Conservation (phyloP, 2,797 vertebrate species). For the Hypotaenidia okinawae region DNA sequence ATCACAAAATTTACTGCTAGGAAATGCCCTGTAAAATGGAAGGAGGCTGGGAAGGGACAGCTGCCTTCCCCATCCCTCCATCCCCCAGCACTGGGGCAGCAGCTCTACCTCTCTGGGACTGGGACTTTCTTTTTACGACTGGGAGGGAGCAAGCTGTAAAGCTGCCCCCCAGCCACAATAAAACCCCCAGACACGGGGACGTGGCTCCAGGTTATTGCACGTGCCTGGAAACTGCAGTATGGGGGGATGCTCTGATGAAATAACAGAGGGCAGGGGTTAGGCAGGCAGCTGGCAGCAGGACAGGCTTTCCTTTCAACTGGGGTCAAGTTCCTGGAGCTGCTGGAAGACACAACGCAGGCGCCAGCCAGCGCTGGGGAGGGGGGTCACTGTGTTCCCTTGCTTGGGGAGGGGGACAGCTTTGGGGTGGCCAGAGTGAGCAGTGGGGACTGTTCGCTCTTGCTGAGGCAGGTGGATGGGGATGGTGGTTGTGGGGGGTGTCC, state of each 20-base stretch:
- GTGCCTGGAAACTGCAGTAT: constrained; percentile 35
- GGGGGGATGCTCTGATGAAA: constrained; percentile 43
- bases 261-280: constrained; percentile 21
- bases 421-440: background rate
- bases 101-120: background rate
- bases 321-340: constrained; percentile 75
- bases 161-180: background rate
- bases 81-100: background rate
- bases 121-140: constrained; percentile 6
- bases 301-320: constrained; percentile 60
- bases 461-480: background rate
- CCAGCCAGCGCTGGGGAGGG: background rate
- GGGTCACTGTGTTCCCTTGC: background rate
- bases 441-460: background rate
- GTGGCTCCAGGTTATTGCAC: constrained; percentile 21
- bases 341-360: constrained; percentile 72
- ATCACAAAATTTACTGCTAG: constrained; percentile 26
- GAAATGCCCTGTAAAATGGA: constrained; percentile 36
- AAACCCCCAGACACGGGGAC: constrained; percentile 56
- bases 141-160: constrained; percentile 21
- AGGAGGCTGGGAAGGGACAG: constrained; percentile 11
- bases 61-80: background rate
- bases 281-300: constrained; percentile 62
- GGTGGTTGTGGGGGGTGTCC: background rate
- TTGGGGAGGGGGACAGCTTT: fast-evolving